These are phyloP conservation scores for Kryptolebias marmoratus DNA, from an alignment of 2,113 vertebrate genomes.

Conservation along the genomic window DNA sequence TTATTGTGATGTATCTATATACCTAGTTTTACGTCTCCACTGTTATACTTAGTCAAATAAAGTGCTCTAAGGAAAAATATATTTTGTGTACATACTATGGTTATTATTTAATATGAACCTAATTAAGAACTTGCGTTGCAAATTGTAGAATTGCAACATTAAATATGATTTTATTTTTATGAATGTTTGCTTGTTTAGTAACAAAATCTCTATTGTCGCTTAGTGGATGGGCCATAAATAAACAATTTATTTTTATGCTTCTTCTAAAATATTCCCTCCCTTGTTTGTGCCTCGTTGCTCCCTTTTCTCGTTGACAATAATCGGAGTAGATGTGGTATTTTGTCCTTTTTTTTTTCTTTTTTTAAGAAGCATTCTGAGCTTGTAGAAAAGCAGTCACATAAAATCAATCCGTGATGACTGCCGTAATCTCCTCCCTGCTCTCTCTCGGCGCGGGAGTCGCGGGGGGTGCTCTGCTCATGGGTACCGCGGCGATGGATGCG, in stretches of 20 bases:
- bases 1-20: no score
- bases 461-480: constrained; percentile 38
- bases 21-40: no score
- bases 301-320: constrained; percentile 58
- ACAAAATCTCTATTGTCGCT: neutral
- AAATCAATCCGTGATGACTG: constrained; percentile 64
- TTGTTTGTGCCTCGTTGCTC: constrained; percentile 25
- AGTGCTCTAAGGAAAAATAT: no score
- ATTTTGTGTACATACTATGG: no score
- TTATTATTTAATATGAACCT: no score
- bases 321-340: constrained; percentile 49
- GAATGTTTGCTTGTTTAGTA: neutral
- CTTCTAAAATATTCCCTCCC: constrained; percentile 18
- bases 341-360: constrained; percentile 42
- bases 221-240: neutral
- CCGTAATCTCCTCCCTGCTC: constrained; percentile 50
- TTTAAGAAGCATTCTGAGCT: constrained; percentile 29
- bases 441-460: constrained; percentile 20
- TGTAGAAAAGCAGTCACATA: constrained; percentile 47
- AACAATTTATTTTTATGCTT: constrained; percentile 10
- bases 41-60: no score
- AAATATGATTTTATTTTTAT: neutral
- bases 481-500: constrained; percentile 54
- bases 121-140: no score
- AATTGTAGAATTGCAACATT: no score